A percentile compares a stretch with the other conserved stretches of the same genome.
Conservation (phyloP, 2,888 invertebrate species). For the Timema podura region DNA sequence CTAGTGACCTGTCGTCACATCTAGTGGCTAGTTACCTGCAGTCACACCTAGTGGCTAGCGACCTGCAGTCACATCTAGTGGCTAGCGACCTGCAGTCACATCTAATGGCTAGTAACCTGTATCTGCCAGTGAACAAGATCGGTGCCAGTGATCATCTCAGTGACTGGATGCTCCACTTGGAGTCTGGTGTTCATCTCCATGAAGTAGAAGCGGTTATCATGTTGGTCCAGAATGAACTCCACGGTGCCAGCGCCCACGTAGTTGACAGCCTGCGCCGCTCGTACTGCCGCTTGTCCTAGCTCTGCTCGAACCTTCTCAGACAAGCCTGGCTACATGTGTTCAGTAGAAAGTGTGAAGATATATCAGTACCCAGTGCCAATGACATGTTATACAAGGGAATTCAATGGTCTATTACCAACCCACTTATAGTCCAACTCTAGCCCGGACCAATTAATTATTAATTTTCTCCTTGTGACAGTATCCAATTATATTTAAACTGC, state of each 20-base stretch:
- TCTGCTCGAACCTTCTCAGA: conserved; percentile 67
- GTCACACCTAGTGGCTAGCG: too few relatives aligned
- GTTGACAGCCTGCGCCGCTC: conserved; percentile 90
- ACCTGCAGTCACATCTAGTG: too few relatives aligned
- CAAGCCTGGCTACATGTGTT: conserved; percentile 67
- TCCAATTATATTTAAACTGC: too few relatives aligned
- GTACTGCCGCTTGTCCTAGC: conserved; percentile 86
- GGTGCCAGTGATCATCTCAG: conserved; percentile 95
- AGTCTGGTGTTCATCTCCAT: conserved; percentile 99
- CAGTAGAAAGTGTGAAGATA: conserved; percentile 28
- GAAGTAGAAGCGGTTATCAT: conserved; percentile 86
- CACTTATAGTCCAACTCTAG: too few relatives aligned
- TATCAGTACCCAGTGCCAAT: too few relatives aligned
- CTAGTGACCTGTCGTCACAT: too few relatives aligned
- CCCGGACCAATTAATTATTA: too few relatives aligned
- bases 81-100: too few relatives aligned
- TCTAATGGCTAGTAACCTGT: conserved; percentile 42
- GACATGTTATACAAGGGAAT: too few relatives aligned
- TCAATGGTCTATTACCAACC: too few relatives aligned
- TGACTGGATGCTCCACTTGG: conserved; percentile 94
- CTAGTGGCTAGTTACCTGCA: too few relatives aligned
- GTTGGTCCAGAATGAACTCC: conserved; percentile 91
- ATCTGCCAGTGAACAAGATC: conserved; percentile 99
- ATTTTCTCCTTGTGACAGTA: too few relatives aligned
- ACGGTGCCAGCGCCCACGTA: conserved; percentile 99